Conservation (phyloP, 2,888 invertebrate genomes). For the Tenthredo livida region DNA sequence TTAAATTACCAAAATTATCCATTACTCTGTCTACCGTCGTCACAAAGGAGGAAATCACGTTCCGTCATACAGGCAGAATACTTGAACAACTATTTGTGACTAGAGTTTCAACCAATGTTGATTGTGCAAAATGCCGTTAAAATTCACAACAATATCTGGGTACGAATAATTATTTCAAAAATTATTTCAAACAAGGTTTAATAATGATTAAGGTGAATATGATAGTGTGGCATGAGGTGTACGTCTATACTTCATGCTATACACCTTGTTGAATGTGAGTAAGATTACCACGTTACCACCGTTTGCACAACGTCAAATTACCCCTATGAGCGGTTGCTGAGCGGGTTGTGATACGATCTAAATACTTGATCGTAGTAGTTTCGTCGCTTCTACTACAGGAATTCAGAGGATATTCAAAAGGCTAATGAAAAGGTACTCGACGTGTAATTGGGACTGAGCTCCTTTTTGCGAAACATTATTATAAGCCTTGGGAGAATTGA, state of each 20-base stretch:
- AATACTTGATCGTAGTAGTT: conserved; percentile 46
- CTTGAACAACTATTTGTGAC: not conserved
- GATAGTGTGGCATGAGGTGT: not conserved
- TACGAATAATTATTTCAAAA: not conserved
- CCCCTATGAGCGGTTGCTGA: conserved; percentile 32
- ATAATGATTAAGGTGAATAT: not conserved
- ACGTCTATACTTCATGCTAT: not conserved
- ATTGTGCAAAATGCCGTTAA: not conserved
- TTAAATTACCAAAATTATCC: conserved; percentile 22
- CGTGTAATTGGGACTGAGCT: not conserved
- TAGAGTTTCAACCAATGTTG: not conserved
- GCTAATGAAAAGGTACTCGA: not conserved
- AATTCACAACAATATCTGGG: not conserved
- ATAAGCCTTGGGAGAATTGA: not conserved
- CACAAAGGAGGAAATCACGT: not conserved
- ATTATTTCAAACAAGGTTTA: not conserved
- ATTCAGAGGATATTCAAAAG: not conserved
- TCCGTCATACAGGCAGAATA: not conserved
- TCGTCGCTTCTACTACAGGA: conserved; percentile 25
- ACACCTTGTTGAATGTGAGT: conserved; percentile 31
- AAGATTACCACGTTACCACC: conserved; percentile 38
- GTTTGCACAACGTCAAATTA: conserved; percentile 46
- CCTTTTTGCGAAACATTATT: not conserved
- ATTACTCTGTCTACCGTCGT: not conserved
- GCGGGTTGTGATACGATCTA: conserved; percentile 45